Base-by-base conservation (phyloP, 2,888 invertebrate genomes). In the Synanthedon myopaeformis region DNA sequence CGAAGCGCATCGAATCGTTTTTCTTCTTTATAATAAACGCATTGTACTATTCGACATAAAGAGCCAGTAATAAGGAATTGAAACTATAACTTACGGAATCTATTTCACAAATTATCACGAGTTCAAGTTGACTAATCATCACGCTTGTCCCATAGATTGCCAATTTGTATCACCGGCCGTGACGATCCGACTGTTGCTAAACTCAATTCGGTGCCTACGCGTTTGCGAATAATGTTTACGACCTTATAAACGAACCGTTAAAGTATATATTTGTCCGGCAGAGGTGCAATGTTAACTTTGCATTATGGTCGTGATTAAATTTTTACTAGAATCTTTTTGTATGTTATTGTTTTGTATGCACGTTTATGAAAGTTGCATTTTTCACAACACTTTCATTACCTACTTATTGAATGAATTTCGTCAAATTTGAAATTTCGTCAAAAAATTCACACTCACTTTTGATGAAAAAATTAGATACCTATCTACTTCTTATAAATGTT, bases 61-160 rank as follows among this genome's bases (percentile, higher is more conserved):
- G 10, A 45, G 17, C 12, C 49, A 13, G 49, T 23, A 49, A 19
- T 17, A 10, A 12, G 48, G 54, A 52, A 55, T 57, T 49, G 53
- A 55, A 57, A 57, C 52, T 23, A 56, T 53, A 54, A 59, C 59
- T 61, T 61, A 57, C 61, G 59, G 62, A 61, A 63, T 58, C 57
- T 53, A 56, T 63, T 63, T 58, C 63, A 60, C 56, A 59, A 61
- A 61, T 56, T 52, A 49, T 51, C 14, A 19, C 49, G 52, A 52
- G 51, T 49, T 56, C 50, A 56, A 49, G 53, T 53, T 55, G 51
- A 52, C 42, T 41, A 50, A 55, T 48, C 51, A 53, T 2, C 49
- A 53, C 45, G 55, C 51, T 50, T 55, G 35, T 55, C 51, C 45
- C 52, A 51, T 56, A 35, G 49, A 58, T 59, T 55, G 59, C 57